phyloP scores from a whole-genome alignment of 2,888 invertebrate species.

The Micropterix aruncella region DNA sequence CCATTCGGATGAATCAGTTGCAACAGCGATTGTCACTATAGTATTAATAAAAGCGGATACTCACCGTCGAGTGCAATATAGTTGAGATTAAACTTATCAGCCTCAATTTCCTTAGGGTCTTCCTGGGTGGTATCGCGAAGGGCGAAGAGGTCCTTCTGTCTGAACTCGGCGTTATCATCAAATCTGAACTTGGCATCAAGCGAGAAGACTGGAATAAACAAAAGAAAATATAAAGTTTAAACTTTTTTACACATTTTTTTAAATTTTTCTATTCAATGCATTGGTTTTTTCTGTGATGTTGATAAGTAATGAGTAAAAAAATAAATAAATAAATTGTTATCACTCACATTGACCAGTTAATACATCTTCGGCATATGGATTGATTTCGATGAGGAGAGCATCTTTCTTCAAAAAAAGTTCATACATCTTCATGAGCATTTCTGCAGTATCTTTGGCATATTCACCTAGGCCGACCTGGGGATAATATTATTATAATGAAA shows the following conservation, averaged over 20 bases:
- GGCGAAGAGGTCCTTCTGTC: conserved; percentile 78
- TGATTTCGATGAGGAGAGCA: conserved; percentile 82
- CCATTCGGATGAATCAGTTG: too few species aligned
- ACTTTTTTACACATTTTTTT: neutral
- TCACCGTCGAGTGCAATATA: conserved; percentile 89
- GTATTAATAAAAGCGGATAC: conserved; percentile 2
- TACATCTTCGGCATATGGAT: conserved; percentile 89
- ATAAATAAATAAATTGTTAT: neutral
- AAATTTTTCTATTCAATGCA: neutral
- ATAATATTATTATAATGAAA: too few species aligned
- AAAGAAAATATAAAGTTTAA: neutral
- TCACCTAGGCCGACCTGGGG: conserved; percentile 59
- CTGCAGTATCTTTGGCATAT: conserved; percentile 51
- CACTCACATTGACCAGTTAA: conserved; percentile 51
- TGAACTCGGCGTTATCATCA: conserved; percentile 87
- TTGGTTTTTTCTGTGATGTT: too few species aligned
- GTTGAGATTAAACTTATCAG: conserved; percentile 79
- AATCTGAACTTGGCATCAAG: conserved; percentile 92
- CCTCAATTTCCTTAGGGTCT: conserved; percentile 84
- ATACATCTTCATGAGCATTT: conserved; percentile 72
- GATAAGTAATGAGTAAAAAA: neutral
- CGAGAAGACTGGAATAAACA: conserved; percentile 57
- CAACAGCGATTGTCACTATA: too few species aligned
- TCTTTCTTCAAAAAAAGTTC: conserved; percentile 78
- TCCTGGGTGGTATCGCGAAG: conserved; percentile 82